phyloP scores from a whole-genome alignment of 1,140 invertebrate genomes.

The Cydia pomonella region DNA sequence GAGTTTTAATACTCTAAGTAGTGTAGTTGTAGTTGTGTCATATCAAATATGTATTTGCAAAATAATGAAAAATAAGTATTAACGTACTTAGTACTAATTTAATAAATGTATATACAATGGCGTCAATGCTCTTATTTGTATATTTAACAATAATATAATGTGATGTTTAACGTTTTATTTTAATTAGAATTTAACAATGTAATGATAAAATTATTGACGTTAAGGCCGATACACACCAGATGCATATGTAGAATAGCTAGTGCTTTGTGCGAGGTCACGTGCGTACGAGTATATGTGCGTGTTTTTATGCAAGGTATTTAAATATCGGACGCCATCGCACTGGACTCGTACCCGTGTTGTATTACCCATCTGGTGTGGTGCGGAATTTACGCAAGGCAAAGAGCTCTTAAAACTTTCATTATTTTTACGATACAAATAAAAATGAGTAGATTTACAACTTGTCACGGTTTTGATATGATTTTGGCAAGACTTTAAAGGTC shows the following conservation, averaged over 20 bases:
- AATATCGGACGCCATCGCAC: too few relatives aligned
- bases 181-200: background rate
- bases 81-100: constrained; percentile 4
- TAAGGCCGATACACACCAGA: background rate
- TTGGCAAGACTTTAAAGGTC: too few relatives aligned
- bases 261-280: background rate
- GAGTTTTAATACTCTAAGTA: background rate
- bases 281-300: too few relatives aligned
- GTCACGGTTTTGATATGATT: too few relatives aligned
- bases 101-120: constrained; percentile 12
- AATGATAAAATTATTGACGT: background rate
- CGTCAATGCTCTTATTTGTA: constrained; percentile 6
- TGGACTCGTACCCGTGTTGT: too few relatives aligned
- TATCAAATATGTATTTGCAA: constrained; percentile 15
- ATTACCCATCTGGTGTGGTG: too few relatives aligned
- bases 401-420: too few relatives aligned
- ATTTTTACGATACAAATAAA: too few relatives aligned
- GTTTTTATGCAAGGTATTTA: too few relatives aligned
- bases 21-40: background rate
- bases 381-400: too few relatives aligned
- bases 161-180: background rate
- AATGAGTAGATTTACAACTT: too few relatives aligned
- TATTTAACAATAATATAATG: background rate
- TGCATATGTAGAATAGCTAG: background rate
- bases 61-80: background rate